Base-by-base conservation (phyloP, 2,888 invertebrate genomes). In the Drosophila subsilvestris region DNA sequence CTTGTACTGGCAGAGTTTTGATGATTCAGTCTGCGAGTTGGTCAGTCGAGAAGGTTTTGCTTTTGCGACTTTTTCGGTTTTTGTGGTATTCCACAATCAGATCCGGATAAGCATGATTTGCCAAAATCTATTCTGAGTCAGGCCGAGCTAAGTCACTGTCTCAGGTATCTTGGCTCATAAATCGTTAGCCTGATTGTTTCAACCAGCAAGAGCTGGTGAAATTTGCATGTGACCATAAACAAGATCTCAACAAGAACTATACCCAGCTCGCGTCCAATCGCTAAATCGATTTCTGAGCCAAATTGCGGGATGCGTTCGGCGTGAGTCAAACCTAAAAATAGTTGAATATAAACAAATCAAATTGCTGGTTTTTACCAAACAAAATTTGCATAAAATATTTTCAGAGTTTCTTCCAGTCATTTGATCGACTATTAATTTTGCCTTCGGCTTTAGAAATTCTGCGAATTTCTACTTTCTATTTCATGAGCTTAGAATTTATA, bases 271-370 rank as follows among this genome's bases (percentile, higher is more conserved):
- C 47, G 48, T 42, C 32, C 6, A 12, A 45, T 53, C 48, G 18
- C 5, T 7, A 29, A 48, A 43, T 20, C 37, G 10, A 32, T 49
- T 51, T 57, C 47, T 63, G 59, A 70, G 68, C 62, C 70, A 68
- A 74, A 76, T 67, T 65, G 51, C 56, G 45, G 77, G 69, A 84
- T 81, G 79, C 75, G 79, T 79, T 79, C 60, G 45, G 27, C 44
- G 56, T 85, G 85, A 85, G 58, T 85, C 86, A 85, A 68, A 47
- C 68, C 84, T 88, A 88, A 83, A 86, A 85, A 85, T 88, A 85
- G 75, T 63, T 42, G 25, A 48, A 63, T 59, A 81, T 57, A 75
- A 57, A 69, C 66, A 67, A 65, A 67, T 63, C 66, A 57, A 66
- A 55, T 75, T 74, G 63, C 85, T 74, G 81, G 76, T 72, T 85